phyloP scores from a whole-genome alignment of 2,888 invertebrate species.

The Clanis bilineata region DNA sequence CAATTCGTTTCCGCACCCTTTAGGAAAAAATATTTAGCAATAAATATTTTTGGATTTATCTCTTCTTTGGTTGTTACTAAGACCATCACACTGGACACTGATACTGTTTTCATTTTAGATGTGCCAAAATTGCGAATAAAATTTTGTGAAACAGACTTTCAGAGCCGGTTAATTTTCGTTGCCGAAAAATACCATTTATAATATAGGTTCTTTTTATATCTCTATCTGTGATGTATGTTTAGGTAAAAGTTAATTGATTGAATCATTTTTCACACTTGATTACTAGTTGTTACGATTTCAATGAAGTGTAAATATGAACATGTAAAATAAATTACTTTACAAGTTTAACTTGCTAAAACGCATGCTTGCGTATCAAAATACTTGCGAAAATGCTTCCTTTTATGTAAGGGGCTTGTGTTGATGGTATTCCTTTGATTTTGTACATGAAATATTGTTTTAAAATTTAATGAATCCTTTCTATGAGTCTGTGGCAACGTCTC shows the following conservation, averaged over 20 bases:
- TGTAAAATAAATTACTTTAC: conserved; percentile 7
- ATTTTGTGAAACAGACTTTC: not conserved
- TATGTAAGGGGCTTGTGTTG: not conserved
- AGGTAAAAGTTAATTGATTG: conserved; percentile 60
- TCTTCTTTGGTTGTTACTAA: too few relatives aligned
- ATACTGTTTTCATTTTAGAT: not conserved
- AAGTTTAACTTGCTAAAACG: conserved; percentile 1
- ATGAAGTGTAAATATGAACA: conserved; percentile 57
- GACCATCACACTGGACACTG: too few relatives aligned
- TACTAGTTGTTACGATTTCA: conserved; percentile 59
- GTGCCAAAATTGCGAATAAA: not conserved
- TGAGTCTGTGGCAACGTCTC: not conserved
- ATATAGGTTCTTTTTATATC: conserved; percentile 52
- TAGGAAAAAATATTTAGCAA: too few relatives aligned
- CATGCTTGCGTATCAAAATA: too few relatives aligned
- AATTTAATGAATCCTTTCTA: not conserved
- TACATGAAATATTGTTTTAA: not conserved
- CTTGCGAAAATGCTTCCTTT: not conserved
- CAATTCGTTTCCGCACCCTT: too few relatives aligned
- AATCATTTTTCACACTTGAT: conserved; percentile 44
- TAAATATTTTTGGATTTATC: too few relatives aligned
- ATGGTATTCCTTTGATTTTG: not conserved
- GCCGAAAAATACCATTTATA: conserved; percentile 18
- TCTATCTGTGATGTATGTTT: conserved; percentile 80
- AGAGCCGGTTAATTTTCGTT: not conserved